These are phyloP conservation scores for Clostera curtula DNA, from an alignment of 2,888 invertebrate species.

Conservation along the genomic window DNA sequence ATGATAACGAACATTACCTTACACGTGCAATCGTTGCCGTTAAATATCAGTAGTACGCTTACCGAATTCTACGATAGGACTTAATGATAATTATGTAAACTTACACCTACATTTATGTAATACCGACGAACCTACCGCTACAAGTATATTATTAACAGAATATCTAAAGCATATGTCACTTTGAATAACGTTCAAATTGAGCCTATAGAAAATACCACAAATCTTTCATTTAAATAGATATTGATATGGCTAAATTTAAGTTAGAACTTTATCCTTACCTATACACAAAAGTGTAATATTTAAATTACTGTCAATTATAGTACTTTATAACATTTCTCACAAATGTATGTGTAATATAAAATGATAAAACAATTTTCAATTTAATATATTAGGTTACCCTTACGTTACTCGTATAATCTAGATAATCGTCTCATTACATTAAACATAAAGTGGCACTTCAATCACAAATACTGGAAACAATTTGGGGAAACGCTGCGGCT, in stretches of 20 bases:
- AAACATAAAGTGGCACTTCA: conserved; percentile 86
- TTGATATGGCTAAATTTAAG: conserved; percentile 77
- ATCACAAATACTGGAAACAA: conserved; percentile 85
- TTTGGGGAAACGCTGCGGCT: conserved; percentile 78
- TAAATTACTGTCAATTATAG: conserved; percentile 73
- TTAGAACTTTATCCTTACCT: conserved; percentile 73
- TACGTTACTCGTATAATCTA: conserved; percentile 76
- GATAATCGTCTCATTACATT: conserved; percentile 78
- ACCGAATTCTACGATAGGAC: conserved; percentile 60
- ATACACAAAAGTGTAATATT: conserved; percentile 76
- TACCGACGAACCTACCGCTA: conserved; percentile 70
- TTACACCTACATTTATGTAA: conserved; percentile 63
- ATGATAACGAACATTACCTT: conserved; percentile 70
- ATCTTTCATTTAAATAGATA: conserved; percentile 75
- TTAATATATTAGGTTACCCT: conserved; percentile 75
- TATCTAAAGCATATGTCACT: conserved; percentile 76
- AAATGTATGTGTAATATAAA: conserved; percentile 76
- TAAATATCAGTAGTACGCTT: conserved; percentile 68
- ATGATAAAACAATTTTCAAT: conserved; percentile 77
- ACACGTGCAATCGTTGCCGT: conserved; percentile 71
- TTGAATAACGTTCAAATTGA: conserved; percentile 75
- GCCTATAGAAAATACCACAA: conserved; percentile 76
- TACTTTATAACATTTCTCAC: conserved; percentile 73
- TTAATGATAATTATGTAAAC: conserved; percentile 46
- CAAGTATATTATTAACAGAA: conserved; percentile 75